Conservation (phyloP, 2,113 vertebrate genomes). For the Tupaia chinensis region DNA sequence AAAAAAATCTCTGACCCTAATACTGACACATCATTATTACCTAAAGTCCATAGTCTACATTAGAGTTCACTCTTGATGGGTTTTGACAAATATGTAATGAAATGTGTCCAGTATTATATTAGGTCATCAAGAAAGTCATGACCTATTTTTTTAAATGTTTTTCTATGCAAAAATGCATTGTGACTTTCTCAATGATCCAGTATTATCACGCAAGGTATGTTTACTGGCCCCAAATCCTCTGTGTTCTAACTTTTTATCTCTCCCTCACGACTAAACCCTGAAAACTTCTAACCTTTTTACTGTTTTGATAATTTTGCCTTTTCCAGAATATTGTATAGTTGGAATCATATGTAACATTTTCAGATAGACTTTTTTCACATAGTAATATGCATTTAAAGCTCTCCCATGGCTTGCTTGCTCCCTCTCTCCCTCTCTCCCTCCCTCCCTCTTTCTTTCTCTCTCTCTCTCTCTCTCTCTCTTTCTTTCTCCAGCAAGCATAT, state of each 20-base stretch:
- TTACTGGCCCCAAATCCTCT: not conserved
- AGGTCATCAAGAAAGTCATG: too few relatives aligned
- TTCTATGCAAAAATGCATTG: too few relatives aligned
- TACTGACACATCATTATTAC: not conserved
- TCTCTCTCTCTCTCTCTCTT: too few relatives aligned
- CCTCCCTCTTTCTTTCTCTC: too few relatives aligned
- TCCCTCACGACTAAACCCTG: not conserved
- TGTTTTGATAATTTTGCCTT: not conserved
- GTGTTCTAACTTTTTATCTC: not conserved
- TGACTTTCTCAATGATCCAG: too few relatives aligned
- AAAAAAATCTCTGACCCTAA: too few relatives aligned
- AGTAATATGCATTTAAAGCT: not conserved
- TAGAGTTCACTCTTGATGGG: fast-evolving
- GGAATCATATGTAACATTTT: not conserved
- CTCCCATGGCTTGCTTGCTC: not conserved
- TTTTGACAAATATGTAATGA: not conserved
- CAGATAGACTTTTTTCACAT: not conserved
- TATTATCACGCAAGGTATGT: not conserved
- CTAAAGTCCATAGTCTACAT: not conserved
- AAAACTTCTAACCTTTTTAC: not conserved
- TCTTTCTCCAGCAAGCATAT: too few relatives aligned
- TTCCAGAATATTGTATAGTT: not conserved
- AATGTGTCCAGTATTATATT: not conserved
- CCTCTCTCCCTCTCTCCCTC: not conserved
- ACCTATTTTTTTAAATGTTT: too few relatives aligned